Evolutionary conservation across 2,797 vertebrate species (phyloP).

Genomic region (Lutjanus argentimaculatus): DNA sequence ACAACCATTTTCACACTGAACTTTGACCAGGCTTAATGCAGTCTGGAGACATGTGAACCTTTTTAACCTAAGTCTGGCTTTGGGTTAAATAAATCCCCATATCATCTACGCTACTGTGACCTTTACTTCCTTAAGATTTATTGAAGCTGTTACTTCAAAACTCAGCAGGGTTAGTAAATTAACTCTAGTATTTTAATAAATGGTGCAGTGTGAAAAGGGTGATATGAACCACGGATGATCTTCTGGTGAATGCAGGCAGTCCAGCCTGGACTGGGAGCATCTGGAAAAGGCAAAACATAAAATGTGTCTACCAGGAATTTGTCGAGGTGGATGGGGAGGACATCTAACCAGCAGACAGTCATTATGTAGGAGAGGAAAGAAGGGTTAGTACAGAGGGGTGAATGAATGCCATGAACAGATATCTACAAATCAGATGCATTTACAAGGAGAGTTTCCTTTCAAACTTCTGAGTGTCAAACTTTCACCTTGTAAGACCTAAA

Average conservation of each 20-base stretch:
- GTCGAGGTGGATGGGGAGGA: slow-evolving; percentile 9
- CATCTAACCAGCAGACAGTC: slow-evolving; percentile 24
- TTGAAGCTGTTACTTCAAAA: not conserved
- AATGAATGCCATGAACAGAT: not conserved
- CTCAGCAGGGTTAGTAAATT: not conserved
- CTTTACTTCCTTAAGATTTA: not conserved
- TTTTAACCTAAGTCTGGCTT: not conserved
- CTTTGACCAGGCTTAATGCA: not conserved
- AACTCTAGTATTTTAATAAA: not conserved
- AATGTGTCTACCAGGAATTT: slow-evolving; percentile 29
- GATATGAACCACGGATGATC: not conserved
- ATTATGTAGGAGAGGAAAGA: slow-evolving; percentile 20
- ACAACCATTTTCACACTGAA: slow-evolving; percentile 20
- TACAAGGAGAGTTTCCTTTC: not conserved
- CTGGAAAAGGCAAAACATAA: not conserved
- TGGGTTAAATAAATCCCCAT: not conserved
- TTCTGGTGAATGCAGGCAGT: not conserved
- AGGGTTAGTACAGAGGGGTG: slow-evolving; percentile 1
- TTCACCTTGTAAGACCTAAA: not conserved
- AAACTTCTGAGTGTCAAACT: not conserved
- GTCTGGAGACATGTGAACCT: not conserved
- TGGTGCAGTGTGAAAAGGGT: slow-evolving; percentile 17
- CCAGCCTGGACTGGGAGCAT: not conserved
- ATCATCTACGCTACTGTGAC: not conserved
- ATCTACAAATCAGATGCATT: not conserved